Percentiles rank a stretch among this genome's conserved stretches.
Evolutionary conservation across 2,888 invertebrate genomes (phyloP).

Genomic region (Leucoma salicis): DNA sequence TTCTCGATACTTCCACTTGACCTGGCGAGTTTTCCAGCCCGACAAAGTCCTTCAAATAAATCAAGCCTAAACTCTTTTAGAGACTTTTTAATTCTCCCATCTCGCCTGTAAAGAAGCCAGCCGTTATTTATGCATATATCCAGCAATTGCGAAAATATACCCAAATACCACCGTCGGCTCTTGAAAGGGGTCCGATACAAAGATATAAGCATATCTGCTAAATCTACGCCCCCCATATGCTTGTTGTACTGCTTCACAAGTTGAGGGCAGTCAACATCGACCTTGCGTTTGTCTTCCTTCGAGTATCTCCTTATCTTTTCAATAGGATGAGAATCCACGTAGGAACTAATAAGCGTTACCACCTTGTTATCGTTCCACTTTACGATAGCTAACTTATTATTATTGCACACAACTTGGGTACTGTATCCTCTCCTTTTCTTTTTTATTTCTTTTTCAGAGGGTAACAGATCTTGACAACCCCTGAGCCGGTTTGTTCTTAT

Average conservation of each 20-base stretch:
- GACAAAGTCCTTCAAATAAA: constrained; percentile 1
- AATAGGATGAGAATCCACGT: constrained; percentile 1
- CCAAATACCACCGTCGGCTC: constrained; percentile 8
- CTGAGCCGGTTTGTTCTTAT: constrained; percentile 3
- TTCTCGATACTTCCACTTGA: not conserved
- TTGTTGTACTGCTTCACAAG: constrained; percentile 4
- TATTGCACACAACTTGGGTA: constrained; percentile 7
- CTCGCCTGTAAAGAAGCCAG: not conserved
- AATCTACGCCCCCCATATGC: constrained; percentile 11
- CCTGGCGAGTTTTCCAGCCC: not conserved
- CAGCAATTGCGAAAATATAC: constrained; percentile 4
- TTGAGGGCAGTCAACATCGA: constrained; percentile 1
- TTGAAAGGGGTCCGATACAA: not conserved
- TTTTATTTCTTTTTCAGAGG: not conserved
- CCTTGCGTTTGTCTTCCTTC: not conserved
- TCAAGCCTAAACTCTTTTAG: not conserved
- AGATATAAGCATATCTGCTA: not conserved
- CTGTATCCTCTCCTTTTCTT: constrained; percentile 7
- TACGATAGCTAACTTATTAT: constrained; percentile 13
- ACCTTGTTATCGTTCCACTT: constrained; percentile 19
- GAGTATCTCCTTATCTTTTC: not conserved
- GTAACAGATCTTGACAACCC: not conserved
- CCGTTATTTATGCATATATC: constrained; percentile 9
- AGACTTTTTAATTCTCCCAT: not conserved
- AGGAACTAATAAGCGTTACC: constrained; percentile 9